Conservation (phyloP, 2,888 invertebrate genomes). For the Volucella inanis region DNA sequence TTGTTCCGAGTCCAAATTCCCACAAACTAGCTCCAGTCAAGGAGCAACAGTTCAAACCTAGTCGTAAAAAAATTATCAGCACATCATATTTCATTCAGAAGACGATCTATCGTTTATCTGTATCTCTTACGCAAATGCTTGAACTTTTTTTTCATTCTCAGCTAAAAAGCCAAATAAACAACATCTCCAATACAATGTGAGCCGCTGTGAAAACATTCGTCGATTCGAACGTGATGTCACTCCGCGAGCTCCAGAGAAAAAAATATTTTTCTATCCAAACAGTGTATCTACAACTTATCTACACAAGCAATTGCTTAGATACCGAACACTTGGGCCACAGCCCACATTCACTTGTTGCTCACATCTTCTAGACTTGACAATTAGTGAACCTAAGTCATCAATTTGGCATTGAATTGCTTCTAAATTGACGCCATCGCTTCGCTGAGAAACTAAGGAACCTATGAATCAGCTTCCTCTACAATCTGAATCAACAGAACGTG, state of each 20-base stretch:
- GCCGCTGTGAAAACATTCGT: too few species aligned
- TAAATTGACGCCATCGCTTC: neutral
- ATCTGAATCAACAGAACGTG: neutral
- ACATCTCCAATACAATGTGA: too few species aligned
- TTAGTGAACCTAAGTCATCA: conserved; percentile 6
- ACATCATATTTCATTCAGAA: conserved; percentile 18
- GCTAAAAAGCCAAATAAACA: too few species aligned
- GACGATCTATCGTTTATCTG: neutral
- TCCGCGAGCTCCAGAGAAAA: too few species aligned
- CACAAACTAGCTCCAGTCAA: too few species aligned
- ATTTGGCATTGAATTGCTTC: neutral
- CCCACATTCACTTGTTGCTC: conserved; percentile 2
- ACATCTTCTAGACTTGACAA: conserved; percentile 9
- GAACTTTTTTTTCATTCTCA: neutral
- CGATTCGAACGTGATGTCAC: too few species aligned
- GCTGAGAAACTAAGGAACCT: neutral
- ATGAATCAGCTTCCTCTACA: conserved; percentile 1
- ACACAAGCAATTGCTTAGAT: neutral
- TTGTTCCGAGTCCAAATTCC: too few species aligned
- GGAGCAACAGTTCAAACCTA: too few species aligned
- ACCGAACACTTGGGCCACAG: conserved; percentile 6
- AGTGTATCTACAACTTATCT: neutral
- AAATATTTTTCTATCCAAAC: neutral
- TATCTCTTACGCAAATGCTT: neutral
- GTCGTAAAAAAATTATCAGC: too few species aligned